These are phyloP conservation scores for Coelopa frigida DNA, from an alignment of 1,140 invertebrate genomes.

Conservation along the genomic window DNA sequence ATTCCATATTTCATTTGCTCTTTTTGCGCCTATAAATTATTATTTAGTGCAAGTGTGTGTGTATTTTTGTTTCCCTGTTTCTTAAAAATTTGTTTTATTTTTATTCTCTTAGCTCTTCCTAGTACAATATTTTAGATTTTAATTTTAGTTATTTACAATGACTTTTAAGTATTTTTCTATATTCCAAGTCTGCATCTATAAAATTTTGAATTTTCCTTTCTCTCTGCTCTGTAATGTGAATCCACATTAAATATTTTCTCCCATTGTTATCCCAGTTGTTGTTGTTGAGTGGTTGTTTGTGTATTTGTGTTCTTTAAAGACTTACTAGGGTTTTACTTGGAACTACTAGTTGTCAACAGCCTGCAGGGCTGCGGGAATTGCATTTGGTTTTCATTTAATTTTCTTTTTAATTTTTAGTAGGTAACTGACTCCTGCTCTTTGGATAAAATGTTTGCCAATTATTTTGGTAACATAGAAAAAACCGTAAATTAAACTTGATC, in stretches of 20 bases:
- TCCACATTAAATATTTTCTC: constrained; percentile 21
- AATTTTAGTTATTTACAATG: constrained; percentile 2
- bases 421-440: constrained; percentile 45
- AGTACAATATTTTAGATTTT: constrained; percentile 4
- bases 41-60: constrained; percentile 8
- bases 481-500: neutral
- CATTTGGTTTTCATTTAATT: constrained; percentile 11
- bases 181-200: constrained; percentile 13
- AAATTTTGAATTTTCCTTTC: constrained; percentile 20
- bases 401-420: constrained; percentile 38
- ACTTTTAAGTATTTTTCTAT: constrained; percentile 28
- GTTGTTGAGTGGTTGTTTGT: constrained; percentile 7
- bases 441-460: constrained; percentile 30
- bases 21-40: constrained; percentile 10
- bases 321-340: constrained; percentile 21
- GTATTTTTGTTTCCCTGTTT: constrained; percentile 43
- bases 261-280: constrained; percentile 10
- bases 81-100: constrained; percentile 25
- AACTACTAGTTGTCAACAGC: constrained; percentile 11
- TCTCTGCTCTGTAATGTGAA: constrained; percentile 26
- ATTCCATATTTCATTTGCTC: constrained; percentile 15
- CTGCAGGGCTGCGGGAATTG: constrained; percentile 12
- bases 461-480: constrained; percentile 11
- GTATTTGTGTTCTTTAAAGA: constrained; percentile 26
- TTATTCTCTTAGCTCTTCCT: neutral